These are phyloP conservation scores for Leucophora obtusa DNA, from an alignment of 2,888 invertebrate species.

Conservation along the genomic window DNA sequence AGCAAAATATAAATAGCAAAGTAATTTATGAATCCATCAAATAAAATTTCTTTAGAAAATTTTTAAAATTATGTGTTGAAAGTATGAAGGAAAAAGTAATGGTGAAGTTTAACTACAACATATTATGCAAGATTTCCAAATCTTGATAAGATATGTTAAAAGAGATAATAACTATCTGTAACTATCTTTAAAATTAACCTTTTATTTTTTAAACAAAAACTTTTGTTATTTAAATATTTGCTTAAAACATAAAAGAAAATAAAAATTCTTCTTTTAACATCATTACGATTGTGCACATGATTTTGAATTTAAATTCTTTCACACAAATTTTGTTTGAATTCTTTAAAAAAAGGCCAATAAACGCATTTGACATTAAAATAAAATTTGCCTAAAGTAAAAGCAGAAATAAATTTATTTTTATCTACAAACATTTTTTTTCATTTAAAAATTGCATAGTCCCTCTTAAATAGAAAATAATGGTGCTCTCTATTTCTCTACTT, in stretches of 20 bases:
- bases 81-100: no score
- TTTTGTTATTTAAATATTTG: not conserved
- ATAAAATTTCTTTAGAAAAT: not conserved
- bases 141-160: no score
- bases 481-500: not conserved
- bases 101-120: no score
- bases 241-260: not conserved
- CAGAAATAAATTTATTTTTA: constrained; percentile 52
- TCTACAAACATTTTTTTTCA: constrained; percentile 19
- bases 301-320: constrained; percentile 3
- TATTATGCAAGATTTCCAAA: no score
- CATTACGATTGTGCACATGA: constrained; percentile 13
- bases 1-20: not conserved
- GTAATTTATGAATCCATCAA: not conserved
- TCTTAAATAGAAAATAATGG: not conserved
- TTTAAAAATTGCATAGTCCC: constrained; percentile 60
- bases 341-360: constrained; percentile 66
- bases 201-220: not conserved
- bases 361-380: constrained; percentile 67
- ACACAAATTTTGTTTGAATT: constrained; percentile 19
- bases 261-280: not conserved
- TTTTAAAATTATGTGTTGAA: no score
- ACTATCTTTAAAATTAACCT: not conserved
- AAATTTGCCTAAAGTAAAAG: constrained; percentile 8
- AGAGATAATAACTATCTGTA: not conserved